phyloP scores from a whole-genome alignment of 2,888 invertebrate genomes.

The Podabrus alpinus region DNA sequence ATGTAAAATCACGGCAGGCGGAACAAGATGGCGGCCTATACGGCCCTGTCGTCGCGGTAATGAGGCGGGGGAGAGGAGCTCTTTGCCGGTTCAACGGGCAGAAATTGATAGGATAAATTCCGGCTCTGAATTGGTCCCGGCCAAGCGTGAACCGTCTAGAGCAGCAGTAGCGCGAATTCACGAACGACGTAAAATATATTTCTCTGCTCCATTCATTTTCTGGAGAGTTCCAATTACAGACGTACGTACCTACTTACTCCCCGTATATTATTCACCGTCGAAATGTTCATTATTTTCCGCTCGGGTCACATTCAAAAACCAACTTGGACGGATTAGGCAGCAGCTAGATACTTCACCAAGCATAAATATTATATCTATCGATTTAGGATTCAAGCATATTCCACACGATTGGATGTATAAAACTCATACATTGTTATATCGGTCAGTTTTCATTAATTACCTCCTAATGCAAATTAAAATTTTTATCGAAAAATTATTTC shows the following conservation, averaged over 20 bases:
- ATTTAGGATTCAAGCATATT: background rate
- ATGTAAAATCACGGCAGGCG: conserved; percentile 52
- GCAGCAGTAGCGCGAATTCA: conserved; percentile 45
- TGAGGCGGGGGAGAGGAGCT: conserved; percentile 49
- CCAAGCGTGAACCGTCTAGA: conserved; percentile 59
- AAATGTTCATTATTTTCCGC: conserved; percentile 9
- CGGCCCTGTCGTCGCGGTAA: conserved; percentile 41
- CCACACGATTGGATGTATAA: background rate
- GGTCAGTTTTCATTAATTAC: background rate
- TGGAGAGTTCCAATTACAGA: conserved; percentile 29
- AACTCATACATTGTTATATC: background rate
- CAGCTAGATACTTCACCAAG: background rate
- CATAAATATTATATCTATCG: background rate
- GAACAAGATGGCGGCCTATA: conserved; percentile 53
- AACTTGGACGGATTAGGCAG: background rate
- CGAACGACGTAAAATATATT: conserved; percentile 32
- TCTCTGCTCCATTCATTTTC: conserved; percentile 30
- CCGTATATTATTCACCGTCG: conserved; percentile 10
- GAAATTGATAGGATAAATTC: conserved; percentile 69
- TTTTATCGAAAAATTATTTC: background rate
- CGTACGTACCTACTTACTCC: conserved; percentile 20
- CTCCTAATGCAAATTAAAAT: too few relatives aligned
- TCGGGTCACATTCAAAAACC: background rate
- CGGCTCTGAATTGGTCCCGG: conserved; percentile 65
- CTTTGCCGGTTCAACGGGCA: conserved; percentile 66